Base-by-base conservation (phyloP, 2,797 vertebrate genomes). In the Bothrops alternatus region DNA sequence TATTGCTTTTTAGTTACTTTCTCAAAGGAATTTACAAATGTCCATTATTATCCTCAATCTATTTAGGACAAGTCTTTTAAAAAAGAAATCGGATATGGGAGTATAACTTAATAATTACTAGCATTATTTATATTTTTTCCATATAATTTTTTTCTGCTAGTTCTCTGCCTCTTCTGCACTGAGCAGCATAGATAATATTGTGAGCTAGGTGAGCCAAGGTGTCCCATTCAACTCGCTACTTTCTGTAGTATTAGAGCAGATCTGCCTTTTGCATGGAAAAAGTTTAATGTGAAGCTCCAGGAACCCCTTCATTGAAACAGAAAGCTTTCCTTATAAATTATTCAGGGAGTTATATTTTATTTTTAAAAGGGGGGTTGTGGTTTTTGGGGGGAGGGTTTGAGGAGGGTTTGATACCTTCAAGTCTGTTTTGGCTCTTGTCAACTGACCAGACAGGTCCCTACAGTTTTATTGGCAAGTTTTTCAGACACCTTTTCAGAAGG, bases 31-130 rank as follows among this genome's bases (percentile, higher is more conserved):
- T 82, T 47, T 47, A 82, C 78, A 82, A 47, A 47, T 82, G 42
- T 47, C 20, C 78, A 47, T 82, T 25, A 47, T 82, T 82, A 82
- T 25, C 20, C 10, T 25, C 20, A 25, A 20, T 47, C 42, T 47
- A 25, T 82, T 82, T 47, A 47, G 78, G 37, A 82, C 23, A 47
- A 25, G 42, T 47, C 37, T 47, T 82, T 42, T 23, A 23, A 25
- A 82, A 82, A 42, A 47, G 73, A 82, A 82, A 82, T 47, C 23
- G 12, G 78, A 25, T 82, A 82, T 3, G 78, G 23, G 78, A 47
- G 2, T 47, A 82, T 47, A 88, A 94, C 94, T 58, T 57, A 47
- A 32, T 69, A 73, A 25, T 42, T 93, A n/a, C 86, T 18, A 89
- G 63, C 18, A 25, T n/a, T 12, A 14, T 65, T 87, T 87, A 55